phyloP scores from a whole-genome alignment of 2,888 invertebrate species.

The Sesamia inferens region DNA sequence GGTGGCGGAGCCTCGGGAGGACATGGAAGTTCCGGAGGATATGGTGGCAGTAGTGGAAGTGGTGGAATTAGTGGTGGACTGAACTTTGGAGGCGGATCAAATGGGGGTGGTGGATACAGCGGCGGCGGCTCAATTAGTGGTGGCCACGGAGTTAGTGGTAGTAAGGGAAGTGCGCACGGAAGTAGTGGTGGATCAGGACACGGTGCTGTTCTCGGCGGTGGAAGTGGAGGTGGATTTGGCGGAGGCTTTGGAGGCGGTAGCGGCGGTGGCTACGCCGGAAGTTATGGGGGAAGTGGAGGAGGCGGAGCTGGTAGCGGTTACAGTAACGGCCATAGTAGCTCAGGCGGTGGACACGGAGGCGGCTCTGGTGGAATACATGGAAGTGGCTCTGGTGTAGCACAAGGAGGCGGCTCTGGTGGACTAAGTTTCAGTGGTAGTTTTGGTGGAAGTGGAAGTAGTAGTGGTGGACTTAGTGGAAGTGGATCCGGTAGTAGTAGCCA shows the following conservation, averaged over 20 bases:
- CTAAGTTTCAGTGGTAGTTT: slow-evolving; percentile 38
- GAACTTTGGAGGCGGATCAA: slow-evolving; percentile 63
- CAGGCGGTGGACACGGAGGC: slow-evolving; percentile 37
- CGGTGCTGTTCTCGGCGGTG: slow-evolving; percentile 55
- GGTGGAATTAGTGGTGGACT: slow-evolving; percentile 55
- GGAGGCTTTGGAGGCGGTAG: slow-evolving; percentile 58
- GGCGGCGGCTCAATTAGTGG: slow-evolving; percentile 19
- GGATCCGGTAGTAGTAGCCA: slow-evolving; percentile 35
- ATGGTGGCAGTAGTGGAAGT: slow-evolving; percentile 45
- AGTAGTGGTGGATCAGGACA: slow-evolving; percentile 20
- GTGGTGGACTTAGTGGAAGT: slow-evolving; percentile 55
- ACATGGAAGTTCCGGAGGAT: slow-evolving; percentile 37
- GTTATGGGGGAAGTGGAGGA: slow-evolving; percentile 25
- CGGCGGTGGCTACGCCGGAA: slow-evolving; percentile 22
- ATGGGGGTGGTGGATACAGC: slow-evolving; percentile 61
- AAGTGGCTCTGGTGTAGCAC: slow-evolving; percentile 23
- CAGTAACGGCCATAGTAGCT: slow-evolving; percentile 18
- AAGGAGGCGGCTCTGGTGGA: slow-evolving; percentile 30
- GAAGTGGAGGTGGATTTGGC: slow-evolving; percentile 55
- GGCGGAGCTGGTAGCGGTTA: slow-evolving; percentile 22
- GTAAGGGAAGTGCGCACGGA: slow-evolving; percentile 45
- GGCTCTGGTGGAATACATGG: slow-evolving; percentile 45
- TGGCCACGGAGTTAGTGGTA: slow-evolving; percentile 5
- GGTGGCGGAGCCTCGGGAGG: slow-evolving; percentile 62
- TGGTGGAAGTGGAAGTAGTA: slow-evolving; percentile 70